Evolutionary conservation across 2,888 invertebrate genomes (phyloP), one percentile per base, ranked within the genome.

Genomic region (Colletes collaris): DNA sequence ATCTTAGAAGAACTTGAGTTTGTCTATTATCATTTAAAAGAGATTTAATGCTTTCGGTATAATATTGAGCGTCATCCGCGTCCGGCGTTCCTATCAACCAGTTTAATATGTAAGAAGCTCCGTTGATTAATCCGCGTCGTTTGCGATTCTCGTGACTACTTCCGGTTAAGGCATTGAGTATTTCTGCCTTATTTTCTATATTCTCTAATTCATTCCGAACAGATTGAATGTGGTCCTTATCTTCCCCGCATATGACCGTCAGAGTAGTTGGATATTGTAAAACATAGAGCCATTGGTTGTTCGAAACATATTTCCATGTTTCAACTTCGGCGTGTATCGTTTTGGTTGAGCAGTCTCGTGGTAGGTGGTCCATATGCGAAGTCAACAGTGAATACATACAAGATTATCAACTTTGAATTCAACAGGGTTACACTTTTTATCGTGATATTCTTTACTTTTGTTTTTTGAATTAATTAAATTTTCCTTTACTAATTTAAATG

Each of bases 71-170:
- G n/a, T 52, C 50, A n/a, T 52, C 50, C n/a, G 50, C 50, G 5
- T 52, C 50, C 3, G n/a, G 62, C 35, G 6, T 35, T 6, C 53
- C 60, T 0, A 62, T 53, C 2, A 62, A 11, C 59, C 60, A 69
- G 19, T 60, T 69, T 19, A 69, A 40, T 53, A 40, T 46, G 10
- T 68, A 68, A 4, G 60, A 44, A 19, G 60, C 44, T 10, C 69
- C 69, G 5, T 60, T 69, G n/a, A 70, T 35, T 10, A 70, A 44
- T 16, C 70, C 63, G n/a, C 63, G 55, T 16, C 11, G 63, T 63
- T 62, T 62, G 16, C 62, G 55, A 5, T 27, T 35, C 4, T 19
- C 13, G 6, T 3, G 40, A 19, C 7, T 11, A 27, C 46, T 16
- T 46, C 27, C 27, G 27, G 6, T 59, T 11, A 68, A 4, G 16